These are phyloP conservation scores for Beris chalybata DNA, from an alignment of 2,888 invertebrate genomes.

Conservation along the genomic window DNA sequence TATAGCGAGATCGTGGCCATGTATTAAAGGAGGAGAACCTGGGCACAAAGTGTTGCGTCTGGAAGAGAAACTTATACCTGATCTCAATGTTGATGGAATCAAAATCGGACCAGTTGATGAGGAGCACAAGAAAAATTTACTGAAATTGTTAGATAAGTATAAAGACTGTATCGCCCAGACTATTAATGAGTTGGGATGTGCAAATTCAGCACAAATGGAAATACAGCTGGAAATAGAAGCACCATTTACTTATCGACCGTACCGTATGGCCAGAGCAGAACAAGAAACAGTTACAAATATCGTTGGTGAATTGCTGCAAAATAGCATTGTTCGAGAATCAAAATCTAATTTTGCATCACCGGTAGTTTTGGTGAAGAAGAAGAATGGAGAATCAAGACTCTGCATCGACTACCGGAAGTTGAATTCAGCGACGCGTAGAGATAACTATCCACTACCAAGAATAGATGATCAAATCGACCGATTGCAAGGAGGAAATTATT, in stretches of 20 bases:
- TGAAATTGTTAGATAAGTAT: background rate
- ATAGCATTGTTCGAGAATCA: background rate
- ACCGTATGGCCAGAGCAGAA: too few relatives aligned
- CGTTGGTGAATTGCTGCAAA: constrained; percentile 25
- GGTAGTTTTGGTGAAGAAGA: constrained; percentile 42
- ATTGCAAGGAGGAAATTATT: constrained; percentile 45
- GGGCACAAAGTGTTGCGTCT: background rate
- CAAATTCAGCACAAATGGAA: background rate
- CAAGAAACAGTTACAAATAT: constrained; percentile 2
- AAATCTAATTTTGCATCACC: background rate
- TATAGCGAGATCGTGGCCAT: background rate
- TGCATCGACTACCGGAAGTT: constrained; percentile 45
- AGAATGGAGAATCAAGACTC: too few relatives aligned
- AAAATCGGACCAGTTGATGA: background rate
- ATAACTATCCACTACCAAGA: constrained; percentile 50
- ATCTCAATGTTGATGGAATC: background rate
- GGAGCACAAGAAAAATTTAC: background rate
- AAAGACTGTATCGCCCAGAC: constrained; percentile 3
- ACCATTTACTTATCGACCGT: too few relatives aligned
- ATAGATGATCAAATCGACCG: constrained; percentile 48
- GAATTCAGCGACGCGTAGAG: constrained; percentile 45
- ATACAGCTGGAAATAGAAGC: background rate
- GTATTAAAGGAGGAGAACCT: background rate
- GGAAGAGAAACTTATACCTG: background rate
- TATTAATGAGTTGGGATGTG: background rate